phyloP scores from a whole-genome alignment of 2,113 vertebrate species.

The Glaucomys volans region DNA sequence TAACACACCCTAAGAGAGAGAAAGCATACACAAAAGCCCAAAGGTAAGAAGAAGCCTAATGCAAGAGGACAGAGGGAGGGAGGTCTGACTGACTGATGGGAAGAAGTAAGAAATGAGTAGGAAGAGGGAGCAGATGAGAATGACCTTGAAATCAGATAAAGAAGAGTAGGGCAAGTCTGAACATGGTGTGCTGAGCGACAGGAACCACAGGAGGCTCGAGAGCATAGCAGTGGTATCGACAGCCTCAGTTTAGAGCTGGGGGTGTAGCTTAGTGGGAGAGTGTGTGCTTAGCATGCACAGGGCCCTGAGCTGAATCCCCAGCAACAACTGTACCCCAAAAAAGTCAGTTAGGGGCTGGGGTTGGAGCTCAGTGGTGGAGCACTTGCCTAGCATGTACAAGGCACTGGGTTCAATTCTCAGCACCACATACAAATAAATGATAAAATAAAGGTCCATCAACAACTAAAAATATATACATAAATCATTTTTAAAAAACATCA shows the following conservation, averaged over 20 bases:
- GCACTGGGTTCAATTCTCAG: no score
- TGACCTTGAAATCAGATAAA: neutral
- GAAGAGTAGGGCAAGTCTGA: neutral
- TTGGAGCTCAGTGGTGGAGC: no score
- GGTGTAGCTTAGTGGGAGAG: no score
- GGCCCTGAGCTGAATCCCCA: neutral
- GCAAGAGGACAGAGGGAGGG: neutral
- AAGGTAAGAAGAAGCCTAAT: neutral
- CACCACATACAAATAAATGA: no score
- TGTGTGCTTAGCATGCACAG: no score
- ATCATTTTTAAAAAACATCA: neutral
- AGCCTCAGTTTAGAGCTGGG: neutral
- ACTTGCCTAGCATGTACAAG: no score
- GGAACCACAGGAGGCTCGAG: neutral
- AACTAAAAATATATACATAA: no score
- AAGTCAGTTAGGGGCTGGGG: neutral
- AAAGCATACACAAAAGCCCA: neutral
- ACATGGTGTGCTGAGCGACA: neutral
- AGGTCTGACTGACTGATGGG: neutral
- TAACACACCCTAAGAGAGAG: neutral
- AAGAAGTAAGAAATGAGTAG: neutral
- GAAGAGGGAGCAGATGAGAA: neutral
- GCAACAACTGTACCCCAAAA: neutral
- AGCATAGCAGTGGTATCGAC: neutral
- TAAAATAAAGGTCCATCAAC: no score